Conservation (phyloP, 2,113 vertebrate genomes). For the Emydocephalus ijimae region DNA sequence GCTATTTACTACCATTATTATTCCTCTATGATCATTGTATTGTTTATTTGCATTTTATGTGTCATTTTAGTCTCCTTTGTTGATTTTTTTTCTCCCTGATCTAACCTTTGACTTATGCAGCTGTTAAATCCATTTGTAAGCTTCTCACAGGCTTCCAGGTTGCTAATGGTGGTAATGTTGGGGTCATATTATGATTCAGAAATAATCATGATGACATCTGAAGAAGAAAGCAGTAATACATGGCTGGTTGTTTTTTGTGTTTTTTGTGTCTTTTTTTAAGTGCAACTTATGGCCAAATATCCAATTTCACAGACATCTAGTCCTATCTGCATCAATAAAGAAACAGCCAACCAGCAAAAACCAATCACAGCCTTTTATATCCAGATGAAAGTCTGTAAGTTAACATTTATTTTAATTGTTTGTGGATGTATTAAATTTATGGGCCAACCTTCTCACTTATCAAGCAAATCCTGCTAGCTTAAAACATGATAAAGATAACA, state of each 20-base stretch:
- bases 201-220: not conserved
- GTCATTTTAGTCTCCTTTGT: not conserved
- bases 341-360: not conserved
- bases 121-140: not conserved
- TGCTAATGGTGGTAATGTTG: not conserved
- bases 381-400: not conserved
- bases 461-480: not conserved
- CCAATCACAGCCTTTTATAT: not conserved
- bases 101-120: not conserved
- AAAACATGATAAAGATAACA: not conserved
- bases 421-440: not conserved
- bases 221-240: not conserved
- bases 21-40: not conserved
- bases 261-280: not conserved
- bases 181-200: not conserved
- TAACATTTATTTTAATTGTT: not conserved
- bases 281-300: not conserved
- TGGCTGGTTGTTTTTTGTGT: not conserved
- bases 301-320: not conserved
- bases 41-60: not conserved
- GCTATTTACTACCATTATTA: not conserved
- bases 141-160: slow-evolving; percentile 16
- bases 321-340: not conserved
- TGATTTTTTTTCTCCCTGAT: not conserved
- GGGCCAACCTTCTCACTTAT: not conserved